Conservation (phyloP, 2,113 vertebrate species). For the Cryptotis parvus region DNA sequence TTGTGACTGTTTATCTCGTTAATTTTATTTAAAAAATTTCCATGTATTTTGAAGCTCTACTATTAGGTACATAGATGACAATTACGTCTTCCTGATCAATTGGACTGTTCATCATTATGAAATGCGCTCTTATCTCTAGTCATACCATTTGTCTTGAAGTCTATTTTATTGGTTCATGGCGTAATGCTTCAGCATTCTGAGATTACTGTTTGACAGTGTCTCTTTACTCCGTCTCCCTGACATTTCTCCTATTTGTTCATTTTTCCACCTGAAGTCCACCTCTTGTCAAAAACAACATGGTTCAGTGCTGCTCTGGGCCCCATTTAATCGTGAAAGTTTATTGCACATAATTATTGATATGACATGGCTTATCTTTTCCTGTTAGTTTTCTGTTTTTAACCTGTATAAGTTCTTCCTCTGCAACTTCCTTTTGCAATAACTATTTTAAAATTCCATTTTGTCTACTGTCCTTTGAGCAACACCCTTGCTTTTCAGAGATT, state of each 20-base stretch:
- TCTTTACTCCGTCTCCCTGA: not conserved
- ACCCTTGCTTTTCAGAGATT: not conserved
- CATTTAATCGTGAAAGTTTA: not conserved
- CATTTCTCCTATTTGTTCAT: not conserved
- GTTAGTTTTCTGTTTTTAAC: not conserved
- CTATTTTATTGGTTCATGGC: not conserved
- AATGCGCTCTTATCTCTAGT: not conserved
- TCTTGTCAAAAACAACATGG: not conserved
- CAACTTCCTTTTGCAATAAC: not conserved
- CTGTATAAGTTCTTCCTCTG: not conserved
- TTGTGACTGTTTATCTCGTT: not conserved
- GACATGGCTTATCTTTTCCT: not conserved
- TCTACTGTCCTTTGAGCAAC: not conserved
- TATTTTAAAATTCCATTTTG: conserved; percentile 5
- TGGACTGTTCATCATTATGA: not conserved
- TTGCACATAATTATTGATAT: not conserved
- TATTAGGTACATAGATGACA: not conserved
- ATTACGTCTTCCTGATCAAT: not conserved
- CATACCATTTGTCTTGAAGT: not conserved
- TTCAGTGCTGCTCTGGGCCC: not conserved
- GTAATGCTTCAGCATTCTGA: not conserved
- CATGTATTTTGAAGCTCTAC: not conserved
- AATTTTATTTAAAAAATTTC: not conserved
- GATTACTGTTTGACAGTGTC: not conserved
- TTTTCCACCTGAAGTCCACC: not conserved